phyloP scores from a whole-genome alignment of 2,888 invertebrate genomes.

The Tribolium freemani region DNA sequence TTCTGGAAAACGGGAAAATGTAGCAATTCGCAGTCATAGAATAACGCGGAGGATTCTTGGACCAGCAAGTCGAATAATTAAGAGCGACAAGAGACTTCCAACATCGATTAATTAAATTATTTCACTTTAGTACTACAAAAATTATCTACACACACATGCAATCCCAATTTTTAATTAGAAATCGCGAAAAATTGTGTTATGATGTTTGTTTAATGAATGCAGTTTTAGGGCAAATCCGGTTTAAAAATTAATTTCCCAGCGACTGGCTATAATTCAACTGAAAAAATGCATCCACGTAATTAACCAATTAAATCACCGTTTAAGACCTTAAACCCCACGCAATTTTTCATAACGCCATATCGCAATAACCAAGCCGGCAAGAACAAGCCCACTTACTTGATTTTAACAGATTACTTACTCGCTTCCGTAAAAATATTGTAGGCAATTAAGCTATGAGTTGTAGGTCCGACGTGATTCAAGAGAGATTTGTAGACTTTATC shows the following conservation, averaged over 20 bases:
- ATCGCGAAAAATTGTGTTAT: too few species aligned
- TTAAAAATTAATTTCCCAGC: neutral
- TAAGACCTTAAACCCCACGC: conserved; percentile 10
- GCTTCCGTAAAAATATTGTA: conserved; percentile 51
- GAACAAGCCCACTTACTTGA: conserved; percentile 43
- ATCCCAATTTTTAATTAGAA: too few species aligned
- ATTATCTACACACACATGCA: too few species aligned
- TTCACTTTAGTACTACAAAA: neutral
- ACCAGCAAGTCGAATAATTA: neutral
- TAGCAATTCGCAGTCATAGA: neutral
- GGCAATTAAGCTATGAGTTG: conserved; percentile 53
- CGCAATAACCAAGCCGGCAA: neutral
- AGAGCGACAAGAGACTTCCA: neutral
- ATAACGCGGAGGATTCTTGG: neutral
- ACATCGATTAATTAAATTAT: neutral
- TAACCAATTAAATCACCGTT: conserved; percentile 11
- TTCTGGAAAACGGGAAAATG: neutral
- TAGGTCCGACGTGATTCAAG: conserved; percentile 49
- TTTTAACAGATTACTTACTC: conserved; percentile 49
- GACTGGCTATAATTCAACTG: neutral
- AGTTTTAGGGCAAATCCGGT: neutral
- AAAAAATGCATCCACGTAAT: conserved; percentile 14
- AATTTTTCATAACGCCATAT: conserved; percentile 7
- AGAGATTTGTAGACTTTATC: conserved; percentile 47
- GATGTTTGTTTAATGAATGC: neutral